These are phyloP conservation scores for Hippasteria phrygiana DNA, from an alignment of 53 echinoderm and acorn worm species.

Conservation along the genomic window DNA sequence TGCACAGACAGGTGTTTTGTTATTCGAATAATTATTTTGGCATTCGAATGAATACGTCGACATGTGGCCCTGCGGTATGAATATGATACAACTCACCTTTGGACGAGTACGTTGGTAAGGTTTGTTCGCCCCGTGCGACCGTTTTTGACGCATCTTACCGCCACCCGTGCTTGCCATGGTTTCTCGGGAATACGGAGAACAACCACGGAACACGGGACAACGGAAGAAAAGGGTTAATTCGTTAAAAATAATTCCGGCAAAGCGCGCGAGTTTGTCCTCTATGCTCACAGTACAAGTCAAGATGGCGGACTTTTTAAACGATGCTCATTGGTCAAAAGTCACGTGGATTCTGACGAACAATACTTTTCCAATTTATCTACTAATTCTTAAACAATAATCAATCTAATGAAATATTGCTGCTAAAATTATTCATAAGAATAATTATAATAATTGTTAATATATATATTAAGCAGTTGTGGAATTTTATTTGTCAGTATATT, in stretches of 20 bases:
- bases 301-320: slow-evolving; percentile 96
- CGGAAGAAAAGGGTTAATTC: slow-evolving; percentile 54
- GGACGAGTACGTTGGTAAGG: slow-evolving; percentile 87
- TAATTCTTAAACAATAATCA: background rate
- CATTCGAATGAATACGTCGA: slow-evolving; percentile 19
- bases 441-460: background rate
- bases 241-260: slow-evolving; percentile 29
- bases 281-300: slow-evolving; percentile 68
- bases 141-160: slow-evolving; percentile 95
- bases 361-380: slow-evolving; percentile 20
- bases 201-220: slow-evolving; percentile 68
- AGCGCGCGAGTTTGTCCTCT: slow-evolving; percentile 53
- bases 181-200: slow-evolving; percentile 61
- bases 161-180: slow-evolving; percentile 95
- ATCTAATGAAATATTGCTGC: background rate
- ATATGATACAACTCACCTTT: slow-evolving; percentile 73
- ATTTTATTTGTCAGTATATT: background rate
- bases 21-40: too few species aligned
- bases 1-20: too few species aligned
- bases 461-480: background rate
- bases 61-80: background rate
- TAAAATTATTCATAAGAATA: background rate
- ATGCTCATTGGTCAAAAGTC: slow-evolving; percentile 92
- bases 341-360: slow-evolving; percentile 74
- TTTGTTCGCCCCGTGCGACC: slow-evolving; percentile 78